Base-by-base conservation (phyloP, 2,797 vertebrate genomes). In the Enteromius unitaeniatus region DNA sequence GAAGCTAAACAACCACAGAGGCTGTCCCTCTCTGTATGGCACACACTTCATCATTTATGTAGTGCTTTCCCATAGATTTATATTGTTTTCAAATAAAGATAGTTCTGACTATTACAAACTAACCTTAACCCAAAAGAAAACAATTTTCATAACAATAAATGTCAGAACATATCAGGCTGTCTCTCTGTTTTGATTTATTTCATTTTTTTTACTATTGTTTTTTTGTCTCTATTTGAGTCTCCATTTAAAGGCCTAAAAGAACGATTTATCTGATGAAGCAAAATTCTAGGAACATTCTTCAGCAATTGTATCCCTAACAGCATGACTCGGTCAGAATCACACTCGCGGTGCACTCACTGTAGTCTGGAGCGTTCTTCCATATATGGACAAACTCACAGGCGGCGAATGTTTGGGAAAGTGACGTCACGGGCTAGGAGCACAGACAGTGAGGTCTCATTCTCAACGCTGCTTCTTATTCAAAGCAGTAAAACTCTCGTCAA, bases 371-470 rank as follows among this genome's bases (percentile, higher is more conserved):
- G 85, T 92, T 91, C 91, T 93, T 94, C 95, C 95, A 88, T 92
- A 92, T 91, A 93, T 90, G 94, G 94, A 93, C 91, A 95, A 93
- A 92, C 93, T 92, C 93, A 91, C 91, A 93, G 92, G 87, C 82
- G 76, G 85, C 83, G 87, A 92, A 92, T 91, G 92, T 94, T 94
- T 93, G 90, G 93, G 92, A 92, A 90, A 89, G 89, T 88, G 91
- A 92, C 91, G 93, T 95, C 86, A 88, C 87, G 62, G 83, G 9
- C 26, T 37, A 81, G 84, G 90, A 88, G 79, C 72, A 84, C 75
- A 86, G 76, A 79, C 77, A 84, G 26, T 79, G 83, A 65, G 77
- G 53, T 67, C 60, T 76, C 10, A 47, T 58, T 67, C 81, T 69
- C 19, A 14, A 79, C 45, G 8, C 64, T 75, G 70, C 45, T 15